phyloP scores from a whole-genome alignment of 2,113 vertebrate genomes.

The Microtus oregoni region DNA sequence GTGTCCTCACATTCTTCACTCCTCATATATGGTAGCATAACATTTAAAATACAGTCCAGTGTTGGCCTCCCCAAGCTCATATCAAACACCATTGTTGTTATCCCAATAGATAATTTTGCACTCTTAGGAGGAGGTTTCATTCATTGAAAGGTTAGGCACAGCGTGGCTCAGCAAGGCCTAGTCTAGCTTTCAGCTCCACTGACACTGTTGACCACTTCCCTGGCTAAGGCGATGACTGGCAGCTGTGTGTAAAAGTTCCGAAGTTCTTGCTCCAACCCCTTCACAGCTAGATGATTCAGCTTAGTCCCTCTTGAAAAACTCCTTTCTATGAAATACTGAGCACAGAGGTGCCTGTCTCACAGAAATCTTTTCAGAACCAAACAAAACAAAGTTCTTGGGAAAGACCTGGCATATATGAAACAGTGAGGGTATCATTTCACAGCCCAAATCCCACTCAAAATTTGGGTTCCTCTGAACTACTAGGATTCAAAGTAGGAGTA shows the following conservation, averaged over 20 bases:
- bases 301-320: background rate
- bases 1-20: background rate
- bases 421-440: background rate
- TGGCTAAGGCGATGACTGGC: background rate
- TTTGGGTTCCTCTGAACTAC: background rate
- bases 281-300: background rate
- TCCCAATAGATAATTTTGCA: background rate
- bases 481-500: background rate
- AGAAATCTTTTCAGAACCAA: background rate
- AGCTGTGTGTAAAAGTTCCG: accelerated
- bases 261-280: background rate
- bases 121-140: background rate
- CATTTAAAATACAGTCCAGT: background rate
- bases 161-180: background rate
- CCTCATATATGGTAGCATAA: background rate
- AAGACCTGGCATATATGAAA: background rate
- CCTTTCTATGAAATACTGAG: background rate
- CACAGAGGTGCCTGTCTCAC: background rate
- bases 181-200: background rate
- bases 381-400: background rate
- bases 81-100: background rate
- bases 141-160: background rate
- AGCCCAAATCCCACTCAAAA: background rate
- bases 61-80: background rate
- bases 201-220: background rate